Conservation (phyloP, 2,113 vertebrate genomes). For the Ictidomys tridecemlineatus region DNA sequence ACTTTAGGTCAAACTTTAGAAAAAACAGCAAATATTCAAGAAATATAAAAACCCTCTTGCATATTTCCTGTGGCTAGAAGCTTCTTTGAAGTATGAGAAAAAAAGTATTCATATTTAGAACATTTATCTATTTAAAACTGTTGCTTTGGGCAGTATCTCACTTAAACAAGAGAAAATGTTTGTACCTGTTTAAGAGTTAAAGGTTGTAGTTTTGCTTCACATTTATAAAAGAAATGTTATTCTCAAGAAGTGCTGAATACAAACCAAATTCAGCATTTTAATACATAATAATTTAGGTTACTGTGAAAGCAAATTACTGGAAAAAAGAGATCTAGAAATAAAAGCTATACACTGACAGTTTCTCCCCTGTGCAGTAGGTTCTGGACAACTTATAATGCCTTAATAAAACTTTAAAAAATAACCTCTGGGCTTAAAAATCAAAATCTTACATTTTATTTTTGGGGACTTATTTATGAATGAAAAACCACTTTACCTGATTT, state of each 20-base stretch:
- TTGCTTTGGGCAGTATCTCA: conserved; percentile 19
- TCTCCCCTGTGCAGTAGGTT: neutral
- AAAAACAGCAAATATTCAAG: neutral
- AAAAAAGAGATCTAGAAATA: neutral
- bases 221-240: conserved; percentile 29
- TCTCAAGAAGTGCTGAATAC: neutral
- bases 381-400: conserved; percentile 31
- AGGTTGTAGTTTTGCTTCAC: neutral
- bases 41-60: neutral
- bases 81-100: neutral
- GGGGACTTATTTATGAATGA: conserved; percentile 43
- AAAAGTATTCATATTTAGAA: neutral
- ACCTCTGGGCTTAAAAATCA: neutral
- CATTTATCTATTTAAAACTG: neutral
- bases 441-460: conserved; percentile 37
- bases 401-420: conserved; percentile 13
- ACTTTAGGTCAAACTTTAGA: neutral
- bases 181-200: conserved; percentile 11
- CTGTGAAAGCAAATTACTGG: neutral
- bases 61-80: neutral
- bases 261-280: conserved; percentile 46
- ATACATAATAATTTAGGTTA: conserved; percentile 6
- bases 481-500: neutral
- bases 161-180: neutral
- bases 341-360: neutral